A percentile compares a stretch with the other conserved stretches of the same genome.
phyloP scores from a whole-genome alignment of 2,113 vertebrate species.

The Oophaga pumilio region DNA sequence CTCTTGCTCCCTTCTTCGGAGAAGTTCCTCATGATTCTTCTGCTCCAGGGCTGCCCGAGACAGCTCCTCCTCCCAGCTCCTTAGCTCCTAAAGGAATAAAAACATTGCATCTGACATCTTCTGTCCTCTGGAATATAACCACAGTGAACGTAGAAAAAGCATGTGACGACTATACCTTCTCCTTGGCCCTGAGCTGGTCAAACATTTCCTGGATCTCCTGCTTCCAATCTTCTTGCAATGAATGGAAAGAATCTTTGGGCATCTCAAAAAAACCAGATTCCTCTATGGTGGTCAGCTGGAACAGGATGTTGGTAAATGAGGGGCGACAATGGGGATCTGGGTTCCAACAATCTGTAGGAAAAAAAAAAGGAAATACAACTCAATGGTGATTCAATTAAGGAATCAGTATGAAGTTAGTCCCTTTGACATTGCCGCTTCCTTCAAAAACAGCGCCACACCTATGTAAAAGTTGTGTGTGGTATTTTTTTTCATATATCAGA shows the following conservation, averaged over 20 bases:
- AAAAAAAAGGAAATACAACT: background rate
- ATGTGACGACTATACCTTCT: conserved; percentile 77
- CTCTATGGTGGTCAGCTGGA: conserved; percentile 91
- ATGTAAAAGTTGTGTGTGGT: too few species aligned
- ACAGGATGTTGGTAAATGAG: conserved; percentile 85
- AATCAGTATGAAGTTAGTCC: background rate
- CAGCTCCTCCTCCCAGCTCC: conserved; percentile 95
- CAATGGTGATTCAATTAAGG: background rate
- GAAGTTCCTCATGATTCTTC: conserved; percentile 92
- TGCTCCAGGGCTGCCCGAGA: conserved; percentile 90
- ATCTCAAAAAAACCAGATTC: conserved; percentile 98
- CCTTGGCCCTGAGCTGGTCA: conserved; percentile 94
- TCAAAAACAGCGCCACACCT: too few species aligned
- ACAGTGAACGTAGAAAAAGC: background rate
- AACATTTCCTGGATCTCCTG: conserved; percentile 98
- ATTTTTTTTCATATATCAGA: too few species aligned
- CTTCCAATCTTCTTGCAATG: conserved; percentile 97
- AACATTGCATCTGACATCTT: background rate
- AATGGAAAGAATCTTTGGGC: conserved; percentile 95
- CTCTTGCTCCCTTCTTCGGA: conserved; percentile 89
- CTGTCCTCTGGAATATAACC: background rate
- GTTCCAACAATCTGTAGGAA: conserved; percentile 91
- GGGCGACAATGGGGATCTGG: conserved; percentile 88
- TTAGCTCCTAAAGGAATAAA: conserved; percentile 79
- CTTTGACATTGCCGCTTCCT: too few species aligned